These are phyloP conservation scores for Gymnocypris eckloni DNA, from an alignment of 2,797 vertebrate genomes.

Conservation along the genomic window DNA sequence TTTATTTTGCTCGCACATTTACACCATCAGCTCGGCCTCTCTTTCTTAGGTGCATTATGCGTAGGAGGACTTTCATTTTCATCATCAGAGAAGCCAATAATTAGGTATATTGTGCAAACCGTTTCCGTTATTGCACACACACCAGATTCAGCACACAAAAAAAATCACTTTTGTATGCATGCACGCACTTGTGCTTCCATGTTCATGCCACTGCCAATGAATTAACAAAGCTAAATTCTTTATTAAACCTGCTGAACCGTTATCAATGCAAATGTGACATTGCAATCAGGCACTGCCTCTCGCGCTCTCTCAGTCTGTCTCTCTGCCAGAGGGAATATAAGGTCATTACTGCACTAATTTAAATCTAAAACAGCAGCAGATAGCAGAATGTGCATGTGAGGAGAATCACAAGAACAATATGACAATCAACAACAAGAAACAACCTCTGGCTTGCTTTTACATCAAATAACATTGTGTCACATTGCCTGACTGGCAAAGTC, in stretches of 20 bases:
- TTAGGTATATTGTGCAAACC: neutral
- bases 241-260: constrained; percentile 47
- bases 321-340: constrained; percentile 43
- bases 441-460: neutral
- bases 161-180: neutral
- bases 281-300: constrained; percentile 1
- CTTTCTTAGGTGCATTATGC: constrained; percentile 4
- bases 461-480: neutral
- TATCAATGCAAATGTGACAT: constrained; percentile 42
- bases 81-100: constrained; percentile 12
- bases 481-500: neutral
- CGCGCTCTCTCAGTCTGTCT: constrained; percentile 30
- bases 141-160: neutral
- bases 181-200: neutral
- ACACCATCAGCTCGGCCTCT: neutral
- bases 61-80: constrained; percentile 3
- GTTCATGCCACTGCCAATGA: constrained; percentile 10
- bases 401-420: constrained; percentile 31
- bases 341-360: constrained; percentile 52
- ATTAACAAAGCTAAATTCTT: constrained; percentile 45
- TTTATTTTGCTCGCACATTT: neutral
- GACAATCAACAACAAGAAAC: constrained; percentile 3
- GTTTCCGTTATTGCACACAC: neutral
- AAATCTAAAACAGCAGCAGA: constrained; percentile 38
- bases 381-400: constrained; percentile 13